A percentile compares a stretch with the other conserved stretches of the same genome.
Evolutionary conservation across 2,888 invertebrate genomes (phyloP).

Genomic region (Piscicola geometra): DNA sequence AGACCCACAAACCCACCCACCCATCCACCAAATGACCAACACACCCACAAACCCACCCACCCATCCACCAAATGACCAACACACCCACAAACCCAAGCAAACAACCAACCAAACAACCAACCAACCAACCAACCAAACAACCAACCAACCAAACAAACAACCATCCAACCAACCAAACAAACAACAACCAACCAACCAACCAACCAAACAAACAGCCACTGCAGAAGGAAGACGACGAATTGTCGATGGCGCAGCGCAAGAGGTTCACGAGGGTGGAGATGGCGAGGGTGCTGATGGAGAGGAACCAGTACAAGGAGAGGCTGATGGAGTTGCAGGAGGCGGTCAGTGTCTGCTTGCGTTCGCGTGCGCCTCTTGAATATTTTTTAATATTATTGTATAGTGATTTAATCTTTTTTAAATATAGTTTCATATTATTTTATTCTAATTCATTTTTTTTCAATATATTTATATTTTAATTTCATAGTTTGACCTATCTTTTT

Average conservation of each 20-base stretch:
- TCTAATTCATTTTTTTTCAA: no score
- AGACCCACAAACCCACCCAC: background rate
- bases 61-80: background rate
- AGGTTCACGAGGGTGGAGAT: conserved; percentile 97
- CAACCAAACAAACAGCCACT: background rate
- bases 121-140: background rate
- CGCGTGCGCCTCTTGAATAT: no score
- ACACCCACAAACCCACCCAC: background rate
- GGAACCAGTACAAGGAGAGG: conserved; percentile 96
- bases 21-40: background rate
- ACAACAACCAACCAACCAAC: background rate
- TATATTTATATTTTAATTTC: no score
- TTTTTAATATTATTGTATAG: no score
- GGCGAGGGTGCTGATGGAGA: conserved; percentile 97
- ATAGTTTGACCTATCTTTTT: no score
- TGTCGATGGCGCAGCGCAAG: conserved; percentile 69
- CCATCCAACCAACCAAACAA: no score
- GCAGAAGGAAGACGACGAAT: conserved; percentile 68
- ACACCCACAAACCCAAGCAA: no score
- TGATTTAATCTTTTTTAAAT: no score
- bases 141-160: background rate
- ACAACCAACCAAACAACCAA: no score
- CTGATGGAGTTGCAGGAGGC: conserved; percentile 98
- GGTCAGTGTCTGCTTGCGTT: no score
- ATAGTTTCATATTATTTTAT: no score